phyloP scores from a whole-genome alignment of 1,140 invertebrate species.

The Oncopodura yosiiana region DNA sequence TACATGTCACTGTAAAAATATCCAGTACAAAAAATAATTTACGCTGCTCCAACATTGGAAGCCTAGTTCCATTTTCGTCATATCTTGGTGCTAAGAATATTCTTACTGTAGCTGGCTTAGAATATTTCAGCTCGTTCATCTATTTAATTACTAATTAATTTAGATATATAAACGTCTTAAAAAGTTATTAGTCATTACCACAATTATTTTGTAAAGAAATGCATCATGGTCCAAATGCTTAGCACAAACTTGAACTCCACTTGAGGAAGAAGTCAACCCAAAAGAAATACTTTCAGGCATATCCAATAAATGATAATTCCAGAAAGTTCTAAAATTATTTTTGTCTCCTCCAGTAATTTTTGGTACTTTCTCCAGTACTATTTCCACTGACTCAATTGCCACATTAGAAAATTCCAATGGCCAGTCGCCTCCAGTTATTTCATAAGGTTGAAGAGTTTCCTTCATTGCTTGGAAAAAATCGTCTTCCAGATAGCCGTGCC shows the following conservation, averaged over 20 bases:
- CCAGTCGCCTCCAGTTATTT: too few relatives aligned
- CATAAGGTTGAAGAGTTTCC: too few relatives aligned
- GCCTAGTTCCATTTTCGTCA: constrained; percentile 7
- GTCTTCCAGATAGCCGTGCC: too few relatives aligned
- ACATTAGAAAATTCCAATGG: too few relatives aligned
- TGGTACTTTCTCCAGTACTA: not conserved
- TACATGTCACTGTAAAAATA: constrained; percentile 13
- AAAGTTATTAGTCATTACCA: constrained; percentile 1
- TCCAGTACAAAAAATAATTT: constrained; percentile 21
- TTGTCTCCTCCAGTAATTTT: not conserved
- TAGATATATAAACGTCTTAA: not conserved
- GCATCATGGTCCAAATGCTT: constrained; percentile 14
- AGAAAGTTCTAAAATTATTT: constrained; percentile 8
- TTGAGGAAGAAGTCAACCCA: too few relatives aligned
- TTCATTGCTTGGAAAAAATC: too few relatives aligned
- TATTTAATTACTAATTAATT: too few relatives aligned
- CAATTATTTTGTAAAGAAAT: constrained; percentile 9
- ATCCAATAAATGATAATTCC: not conserved
- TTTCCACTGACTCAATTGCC: too few relatives aligned
- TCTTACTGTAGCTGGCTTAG: constrained; percentile 5
- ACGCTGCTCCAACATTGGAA: constrained; percentile 13
- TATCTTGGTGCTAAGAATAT: constrained; percentile 17
- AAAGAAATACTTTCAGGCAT: too few relatives aligned
- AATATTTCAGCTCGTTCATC: not conserved
- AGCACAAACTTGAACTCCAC: constrained; percentile 10